Base-by-base conservation (phyloP, 2,888 invertebrate genomes). In the Myopa tessellatipennis region DNA sequence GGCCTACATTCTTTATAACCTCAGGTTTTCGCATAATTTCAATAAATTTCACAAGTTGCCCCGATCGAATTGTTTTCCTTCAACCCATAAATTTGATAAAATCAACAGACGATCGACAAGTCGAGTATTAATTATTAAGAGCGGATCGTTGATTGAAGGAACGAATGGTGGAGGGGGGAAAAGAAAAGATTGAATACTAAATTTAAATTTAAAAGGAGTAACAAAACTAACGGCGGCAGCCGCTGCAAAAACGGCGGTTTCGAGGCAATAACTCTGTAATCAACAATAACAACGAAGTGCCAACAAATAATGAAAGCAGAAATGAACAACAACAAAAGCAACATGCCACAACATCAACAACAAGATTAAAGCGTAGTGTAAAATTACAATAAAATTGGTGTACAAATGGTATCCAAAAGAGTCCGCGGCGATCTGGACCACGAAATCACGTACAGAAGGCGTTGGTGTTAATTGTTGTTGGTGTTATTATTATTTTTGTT, bases 361-460 rank as follows among this genome's bases (percentile, higher is more conserved):
- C 68, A 58, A 69, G 40, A 18, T 45, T 14, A 34, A 14, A 36
- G 14, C 14, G 36, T 38, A 55, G 63, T 76, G 74, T 65, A 74
- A 78, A 78, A 52, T 76, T 74, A 77, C 69, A 78, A 52, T 26
- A 70, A 76, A 74, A 78, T 76, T 77, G 74, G 45, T 75, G 61
- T 74, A 78, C 80, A 80, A 55, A 55, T 55, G 38, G 67, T 34
- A 0, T 4, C 26, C 26, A 26, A 26, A 26, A 67, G 45, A 45
- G 45, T 34, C 55, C 14, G 55, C 55, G 55, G 14, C 55, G 55
- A 14, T 14, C 10, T n/a, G n/a, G 55, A n/a, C 55, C 55, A 55
- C 16, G n/a, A 6, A 10, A n/a, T n/a, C 55, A 55, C 55, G 55
- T 55, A 55, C 55, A 55, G 5, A 12, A 55, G 55, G 55, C 16